Conservation (phyloP, 2,888 invertebrate species). For the Cetonia aurata region DNA sequence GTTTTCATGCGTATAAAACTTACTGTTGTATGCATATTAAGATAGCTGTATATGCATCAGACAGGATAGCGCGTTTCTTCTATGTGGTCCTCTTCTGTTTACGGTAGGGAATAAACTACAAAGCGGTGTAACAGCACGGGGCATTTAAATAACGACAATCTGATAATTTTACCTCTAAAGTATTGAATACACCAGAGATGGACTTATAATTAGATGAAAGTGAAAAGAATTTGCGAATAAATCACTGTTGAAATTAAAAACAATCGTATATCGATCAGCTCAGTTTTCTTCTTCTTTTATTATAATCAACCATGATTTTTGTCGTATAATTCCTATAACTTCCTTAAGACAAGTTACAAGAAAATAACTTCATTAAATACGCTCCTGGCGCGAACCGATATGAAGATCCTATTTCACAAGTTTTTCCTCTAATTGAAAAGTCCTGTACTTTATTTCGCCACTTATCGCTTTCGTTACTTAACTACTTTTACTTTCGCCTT, state of each 20-base stretch:
- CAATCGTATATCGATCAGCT: no score
- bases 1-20: conserved; percentile 25
- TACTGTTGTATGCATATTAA: conserved; percentile 34
- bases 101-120: conserved; percentile 5
- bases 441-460: conserved; percentile 37
- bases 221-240: no score
- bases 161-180: conserved; percentile 2
- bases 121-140: neutral
- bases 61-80: neutral
- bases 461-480: conserved; percentile 22
- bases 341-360: no score
- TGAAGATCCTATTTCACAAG: neutral
- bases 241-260: no score
- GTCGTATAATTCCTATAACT: no score
- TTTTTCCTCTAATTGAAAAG: conserved; percentile 40
- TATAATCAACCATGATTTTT: no score
- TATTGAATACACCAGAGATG: neutral
- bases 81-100: neutral
- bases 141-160: conserved; percentile 10
- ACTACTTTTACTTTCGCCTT: conserved; percentile 30
- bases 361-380: no score
- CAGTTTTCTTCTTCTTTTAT: no score
- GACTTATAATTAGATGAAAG: neutral
- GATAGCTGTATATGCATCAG: conserved; percentile 23
- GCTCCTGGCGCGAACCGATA: no score